Evolutionary conservation across 53 echinoderm and acorn worm species (phyloP).

Genomic region (Hippasteria phrygiana): DNA sequence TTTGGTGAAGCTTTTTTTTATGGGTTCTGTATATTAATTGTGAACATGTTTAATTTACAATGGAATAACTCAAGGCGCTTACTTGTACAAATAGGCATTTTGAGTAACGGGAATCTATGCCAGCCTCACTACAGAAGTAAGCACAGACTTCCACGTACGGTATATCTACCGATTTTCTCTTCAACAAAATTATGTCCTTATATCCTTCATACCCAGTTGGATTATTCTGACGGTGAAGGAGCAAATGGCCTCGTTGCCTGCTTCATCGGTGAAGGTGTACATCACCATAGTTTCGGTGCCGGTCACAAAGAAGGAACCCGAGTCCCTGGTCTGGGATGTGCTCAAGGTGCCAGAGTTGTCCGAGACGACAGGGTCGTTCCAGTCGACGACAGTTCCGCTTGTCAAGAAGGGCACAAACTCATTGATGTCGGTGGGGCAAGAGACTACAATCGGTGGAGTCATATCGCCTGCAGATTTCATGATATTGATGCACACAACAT

Average conservation of each 20-base stretch:
- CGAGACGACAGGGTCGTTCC: slow-evolving; percentile 69
- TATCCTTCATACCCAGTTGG: neutral
- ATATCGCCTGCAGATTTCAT: slow-evolving; percentile 61
- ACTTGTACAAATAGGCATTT: too few species aligned
- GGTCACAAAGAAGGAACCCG: slow-evolving; percentile 47
- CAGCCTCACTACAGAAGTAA: too few species aligned
- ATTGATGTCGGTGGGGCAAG: slow-evolving; percentile 26
- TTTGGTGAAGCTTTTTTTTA: too few species aligned
- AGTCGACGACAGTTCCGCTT: slow-evolving; percentile 22
- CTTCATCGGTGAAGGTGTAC: slow-evolving; percentile 51
- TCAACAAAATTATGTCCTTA: too few species aligned
- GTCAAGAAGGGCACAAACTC: slow-evolving; percentile 45
- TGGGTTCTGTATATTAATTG: too few species aligned
- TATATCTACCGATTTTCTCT: too few species aligned
- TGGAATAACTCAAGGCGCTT: too few species aligned
- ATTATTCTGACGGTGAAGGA: slow-evolving; percentile 28
- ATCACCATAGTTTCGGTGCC: slow-evolving; percentile 19
- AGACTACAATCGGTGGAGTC: slow-evolving; percentile 53
- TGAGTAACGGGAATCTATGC: too few species aligned
- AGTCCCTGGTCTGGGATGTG: slow-evolving; percentile 25
- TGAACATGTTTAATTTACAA: too few species aligned
- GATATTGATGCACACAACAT: too few species aligned
- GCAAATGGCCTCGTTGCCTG: slow-evolving; percentile 52
- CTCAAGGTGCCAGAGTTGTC: slow-evolving; percentile 67
- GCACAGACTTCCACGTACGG: too few species aligned